phyloP scores from a whole-genome alignment of 1,140 invertebrate genomes.

The Drosophila gunungcola region DNA sequence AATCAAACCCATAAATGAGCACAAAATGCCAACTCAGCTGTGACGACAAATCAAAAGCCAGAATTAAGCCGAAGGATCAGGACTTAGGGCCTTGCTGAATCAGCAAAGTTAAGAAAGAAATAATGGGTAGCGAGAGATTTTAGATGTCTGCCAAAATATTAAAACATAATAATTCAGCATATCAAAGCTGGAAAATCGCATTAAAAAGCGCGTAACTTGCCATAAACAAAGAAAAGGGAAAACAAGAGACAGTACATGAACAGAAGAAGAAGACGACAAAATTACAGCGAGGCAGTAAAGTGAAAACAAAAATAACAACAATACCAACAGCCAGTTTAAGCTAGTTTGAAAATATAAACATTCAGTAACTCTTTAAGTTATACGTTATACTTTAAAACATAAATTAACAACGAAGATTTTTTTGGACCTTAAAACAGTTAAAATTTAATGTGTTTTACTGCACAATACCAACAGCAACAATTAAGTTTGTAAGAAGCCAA shows the following conservation, averaged over 20 bases:
- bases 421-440: too few species aligned
- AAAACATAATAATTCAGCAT: conserved; percentile 78
- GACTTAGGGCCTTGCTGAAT: conserved; percentile 49
- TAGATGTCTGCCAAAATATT: conserved; percentile 70
- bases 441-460: too few species aligned
- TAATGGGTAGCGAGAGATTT: conserved; percentile 4
- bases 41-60: conserved; percentile 39
- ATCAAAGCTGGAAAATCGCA: conserved; percentile 73
- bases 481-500: too few species aligned
- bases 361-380: too few species aligned
- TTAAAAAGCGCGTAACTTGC: conserved; percentile 60
- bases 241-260: conserved; percentile 31
- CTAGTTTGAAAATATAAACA: too few species aligned
- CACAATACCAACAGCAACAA: too few species aligned
- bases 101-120: conserved; percentile 35
- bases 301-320: conserved; percentile 20
- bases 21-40: conserved; percentile 45
- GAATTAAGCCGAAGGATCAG: conserved; percentile 19
- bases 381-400: neutral
- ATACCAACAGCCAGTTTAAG: neutral
- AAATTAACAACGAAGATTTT: too few species aligned
- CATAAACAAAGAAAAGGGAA: conserved; percentile 42
- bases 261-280: neutral
- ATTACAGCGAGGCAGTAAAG: conserved; percentile 54
- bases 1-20: conserved; percentile 33